Evolutionary conservation across 2,888 invertebrate species (phyloP).

Genomic region (Teleogryllus oceanicus): DNA sequence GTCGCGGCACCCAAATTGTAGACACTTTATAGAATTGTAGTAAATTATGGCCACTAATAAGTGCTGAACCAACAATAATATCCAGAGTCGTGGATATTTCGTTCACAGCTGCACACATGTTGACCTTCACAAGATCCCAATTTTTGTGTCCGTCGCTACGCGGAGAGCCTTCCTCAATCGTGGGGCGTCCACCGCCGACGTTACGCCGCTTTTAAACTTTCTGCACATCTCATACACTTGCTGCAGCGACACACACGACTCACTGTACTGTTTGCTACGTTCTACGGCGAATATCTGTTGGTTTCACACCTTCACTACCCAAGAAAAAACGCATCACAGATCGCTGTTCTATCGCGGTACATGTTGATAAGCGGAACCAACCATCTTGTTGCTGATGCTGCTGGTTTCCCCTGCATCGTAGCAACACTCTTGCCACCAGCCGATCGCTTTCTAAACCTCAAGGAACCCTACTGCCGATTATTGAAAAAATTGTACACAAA

Average conservation of each 20-base stretch:
- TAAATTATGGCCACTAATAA: too few species aligned
- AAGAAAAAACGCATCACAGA: not conserved
- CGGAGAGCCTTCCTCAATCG: not conserved
- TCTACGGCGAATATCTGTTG: not conserved
- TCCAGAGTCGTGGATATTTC: too few species aligned
- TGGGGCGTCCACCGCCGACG: not conserved
- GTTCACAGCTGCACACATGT: too few species aligned
- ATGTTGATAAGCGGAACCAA: not conserved
- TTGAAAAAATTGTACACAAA: too few species aligned
- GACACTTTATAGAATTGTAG: too few species aligned
- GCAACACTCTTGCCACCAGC: not conserved
- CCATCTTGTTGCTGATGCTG: not conserved
- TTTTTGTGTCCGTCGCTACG: too few species aligned
- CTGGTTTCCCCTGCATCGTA: not conserved
- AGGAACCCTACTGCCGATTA: too few species aligned
- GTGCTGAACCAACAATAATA: too few species aligned
- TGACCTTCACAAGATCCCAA: too few species aligned
- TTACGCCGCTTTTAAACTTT: not conserved
- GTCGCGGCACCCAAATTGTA: too few species aligned
- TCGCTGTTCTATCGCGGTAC: not conserved
- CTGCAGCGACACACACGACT: not conserved
- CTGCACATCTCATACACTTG: not conserved
- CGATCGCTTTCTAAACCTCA: too few species aligned
- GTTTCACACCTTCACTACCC: not conserved
- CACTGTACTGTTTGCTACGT: not conserved